These are phyloP conservation scores for Branchinecta sandiegonensis DNA, from an alignment of 2,888 invertebrate genomes.

Conservation along the genomic window DNA sequence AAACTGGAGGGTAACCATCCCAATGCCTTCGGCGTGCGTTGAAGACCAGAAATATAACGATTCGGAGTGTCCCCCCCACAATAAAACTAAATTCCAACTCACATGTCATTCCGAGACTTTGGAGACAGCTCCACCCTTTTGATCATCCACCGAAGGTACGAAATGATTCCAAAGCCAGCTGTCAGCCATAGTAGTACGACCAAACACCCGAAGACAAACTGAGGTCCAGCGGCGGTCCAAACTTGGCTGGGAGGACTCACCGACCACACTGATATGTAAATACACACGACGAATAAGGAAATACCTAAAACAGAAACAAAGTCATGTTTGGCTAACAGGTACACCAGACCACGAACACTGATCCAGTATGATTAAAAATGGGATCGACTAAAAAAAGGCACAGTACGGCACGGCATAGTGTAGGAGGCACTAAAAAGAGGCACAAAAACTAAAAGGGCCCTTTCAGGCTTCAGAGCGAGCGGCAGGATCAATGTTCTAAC, in stretches of 20 bases:
- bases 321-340: too few relatives aligned
- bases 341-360: too few relatives aligned
- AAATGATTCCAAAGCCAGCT: background rate
- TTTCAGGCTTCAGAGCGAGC: too few relatives aligned
- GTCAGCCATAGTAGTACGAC: background rate
- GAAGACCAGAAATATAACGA: too few relatives aligned
- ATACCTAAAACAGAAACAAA: background rate
- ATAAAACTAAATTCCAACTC: background rate
- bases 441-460: too few relatives aligned
- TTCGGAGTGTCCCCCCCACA: background rate
- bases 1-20: too few relatives aligned
- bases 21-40: too few relatives aligned
- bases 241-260: background rate
- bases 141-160: background rate
- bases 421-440: too few relatives aligned
- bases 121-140: background rate
- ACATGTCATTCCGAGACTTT: background rate
- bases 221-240: background rate
- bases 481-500: too few relatives aligned
- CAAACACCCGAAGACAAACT: conserved; percentile 3
- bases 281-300: background rate
- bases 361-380: too few relatives aligned
- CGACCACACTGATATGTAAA: conserved; percentile 14
- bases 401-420: too few relatives aligned
- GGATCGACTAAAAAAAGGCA: too few relatives aligned